Conservation (phyloP, 2,113 vertebrate genomes). For the Pyxicephalus adspersus region DNA sequence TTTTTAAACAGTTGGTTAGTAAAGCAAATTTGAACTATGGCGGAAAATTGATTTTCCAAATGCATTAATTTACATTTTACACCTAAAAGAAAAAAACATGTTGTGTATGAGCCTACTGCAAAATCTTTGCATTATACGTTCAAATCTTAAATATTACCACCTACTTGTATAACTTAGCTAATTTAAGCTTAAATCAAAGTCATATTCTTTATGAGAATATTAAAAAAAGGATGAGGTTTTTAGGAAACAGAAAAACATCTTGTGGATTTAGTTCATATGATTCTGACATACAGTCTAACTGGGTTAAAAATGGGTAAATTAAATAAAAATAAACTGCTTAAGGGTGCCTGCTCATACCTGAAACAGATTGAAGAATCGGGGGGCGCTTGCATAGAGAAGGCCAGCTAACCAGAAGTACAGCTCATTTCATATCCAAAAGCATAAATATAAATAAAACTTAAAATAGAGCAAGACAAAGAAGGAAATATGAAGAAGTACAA, state of each 20-base stretch:
- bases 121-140: slow-evolving; percentile 2
- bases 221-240: background rate
- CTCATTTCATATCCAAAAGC: no score
- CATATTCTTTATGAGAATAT: background rate
- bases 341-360: no score
- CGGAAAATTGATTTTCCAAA: slow-evolving; percentile 9
- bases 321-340: no score
- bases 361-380: no score
- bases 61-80: slow-evolving; percentile 1
- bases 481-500: no score
- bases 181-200: background rate
- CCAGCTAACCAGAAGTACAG: no score
- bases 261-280: no score
- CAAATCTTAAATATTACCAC: slow-evolving; percentile 11
- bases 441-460: no score
- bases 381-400: no score
- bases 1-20: slow-evolving; percentile 11
- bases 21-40: background rate
- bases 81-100: background rate
- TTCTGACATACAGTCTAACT: no score
- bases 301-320: no score
- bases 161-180: background rate
- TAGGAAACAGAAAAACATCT: background rate
- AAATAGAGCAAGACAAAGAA: no score
- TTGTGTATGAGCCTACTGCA: background rate